Conservation (phyloP, 2,888 invertebrate genomes). For the Apantesis nais region DNA sequence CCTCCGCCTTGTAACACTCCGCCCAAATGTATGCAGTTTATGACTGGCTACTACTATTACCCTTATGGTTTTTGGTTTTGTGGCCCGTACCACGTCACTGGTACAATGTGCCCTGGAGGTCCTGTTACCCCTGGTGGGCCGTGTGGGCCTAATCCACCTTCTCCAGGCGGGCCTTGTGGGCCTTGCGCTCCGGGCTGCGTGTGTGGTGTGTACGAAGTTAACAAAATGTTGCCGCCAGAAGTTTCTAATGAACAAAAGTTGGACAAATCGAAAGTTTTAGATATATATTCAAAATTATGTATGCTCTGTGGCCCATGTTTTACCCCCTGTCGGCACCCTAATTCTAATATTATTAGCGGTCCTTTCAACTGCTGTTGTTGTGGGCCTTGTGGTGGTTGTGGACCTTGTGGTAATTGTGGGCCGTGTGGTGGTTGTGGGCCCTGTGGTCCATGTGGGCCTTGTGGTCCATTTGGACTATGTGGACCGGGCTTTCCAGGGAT, state of each 20-base stretch:
- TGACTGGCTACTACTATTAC: constrained; percentile 55
- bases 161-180: constrained; percentile 38
- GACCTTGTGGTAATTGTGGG: constrained; percentile 29
- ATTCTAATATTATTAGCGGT: neutral
- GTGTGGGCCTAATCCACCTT: constrained; percentile 36
- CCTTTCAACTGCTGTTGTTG: constrained; percentile 22
- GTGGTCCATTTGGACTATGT: constrained; percentile 32
- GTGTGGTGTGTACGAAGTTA: constrained; percentile 23
- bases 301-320: neutral
- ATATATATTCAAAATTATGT: constrained; percentile 15
- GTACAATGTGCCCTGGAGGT: constrained; percentile 37
- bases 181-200: constrained; percentile 40
- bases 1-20: constrained; percentile 48
- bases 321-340: neutral
- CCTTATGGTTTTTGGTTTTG: constrained; percentile 60
- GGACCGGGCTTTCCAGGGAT: constrained; percentile 25
- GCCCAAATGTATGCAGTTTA: constrained; percentile 48
- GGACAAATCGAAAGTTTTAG: constrained; percentile 12
- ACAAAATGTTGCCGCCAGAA: constrained; percentile 2
- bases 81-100: constrained; percentile 54
- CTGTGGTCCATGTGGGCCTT: constrained; percentile 29
- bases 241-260: neutral
- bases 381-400: constrained; percentile 38
- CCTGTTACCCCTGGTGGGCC: constrained; percentile 42
- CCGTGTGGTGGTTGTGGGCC: constrained; percentile 37